Evolutionary conservation across 2,113 vertebrate species (phyloP), one percentile per base, ranked within the genome.

Genomic region (Oncorhynchus keta): DNA sequence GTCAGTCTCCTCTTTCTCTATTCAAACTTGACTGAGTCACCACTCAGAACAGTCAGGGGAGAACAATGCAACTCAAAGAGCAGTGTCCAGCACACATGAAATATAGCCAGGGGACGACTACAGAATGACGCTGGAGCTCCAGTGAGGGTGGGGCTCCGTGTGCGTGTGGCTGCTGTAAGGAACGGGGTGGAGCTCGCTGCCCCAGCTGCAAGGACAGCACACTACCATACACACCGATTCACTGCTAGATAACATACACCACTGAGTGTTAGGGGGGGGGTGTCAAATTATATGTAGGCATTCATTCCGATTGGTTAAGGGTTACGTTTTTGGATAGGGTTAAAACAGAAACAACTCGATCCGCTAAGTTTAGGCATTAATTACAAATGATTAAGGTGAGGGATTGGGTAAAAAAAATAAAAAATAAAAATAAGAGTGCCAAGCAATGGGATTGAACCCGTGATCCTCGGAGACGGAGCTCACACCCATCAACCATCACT

Each of bases 31-130:
- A 79, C 72, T 68, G 64, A 83, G 85, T 85, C 81, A 84, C 75
- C 70, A 75, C 74, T 87, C 64, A 75, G 78, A 28, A 79, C 76
- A 75, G 59, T 69, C 72, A 80, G 70, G 18, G 85, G 74, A 83
- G 86, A 79, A 85, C 78, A 84, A 89, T 79, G 76, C 86, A 86
- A 83, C 84, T 84, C 82, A 68, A 18, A 76, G 85, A 85, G 84
- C 81, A 78, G 81, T 68, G 71, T 80, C 70, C 74, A 26, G 76
- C 78, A 30, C 7, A 74, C 83, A 85, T 81, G 89, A 83, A 84
- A 78, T 78, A 77, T 78, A 77, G 39, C 59, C 16, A 39, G 32
- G 49, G 78, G 76, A 74, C 70, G 74, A 83, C 83, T 83, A 81
- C 86, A 89, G 79, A 18, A 70, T 87, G 87, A 86, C 73, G 83